phyloP scores from a whole-genome alignment of 2,888 invertebrate species.

The Tetranychus truncatus region DNA sequence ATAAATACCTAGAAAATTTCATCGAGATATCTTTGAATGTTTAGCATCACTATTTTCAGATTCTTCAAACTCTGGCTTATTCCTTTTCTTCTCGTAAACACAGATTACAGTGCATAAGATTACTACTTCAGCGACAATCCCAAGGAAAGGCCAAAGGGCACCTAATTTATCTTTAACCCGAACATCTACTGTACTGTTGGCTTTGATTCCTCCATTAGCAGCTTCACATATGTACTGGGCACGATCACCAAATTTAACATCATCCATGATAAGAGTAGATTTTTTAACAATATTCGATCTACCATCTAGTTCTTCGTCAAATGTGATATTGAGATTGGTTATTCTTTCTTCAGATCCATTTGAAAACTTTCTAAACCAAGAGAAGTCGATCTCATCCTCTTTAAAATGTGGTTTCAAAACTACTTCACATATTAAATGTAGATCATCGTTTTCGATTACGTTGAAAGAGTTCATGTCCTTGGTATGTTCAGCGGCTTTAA shows the following conservation, averaged over 20 bases:
- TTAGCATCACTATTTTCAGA: background rate
- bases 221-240: slow-evolving; percentile 49
- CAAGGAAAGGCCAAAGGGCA: slow-evolving; percentile 91
- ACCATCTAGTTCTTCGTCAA: background rate
- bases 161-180: slow-evolving; percentile 81
- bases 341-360: background rate
- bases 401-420: background rate
- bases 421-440: slow-evolving; percentile 6
- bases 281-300: background rate
- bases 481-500: slow-evolving; percentile 1
- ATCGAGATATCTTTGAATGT: no score
- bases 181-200: slow-evolving; percentile 40
- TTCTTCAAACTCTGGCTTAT: slow-evolving; percentile 60
- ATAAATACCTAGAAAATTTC: no score
- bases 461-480: slow-evolving; percentile 8
- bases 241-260: slow-evolving; percentile 48
- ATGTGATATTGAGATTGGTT: background rate
- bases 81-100: slow-evolving; percentile 85
- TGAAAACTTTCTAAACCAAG: background rate
- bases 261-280: slow-evolving; percentile 36
- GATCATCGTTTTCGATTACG: background rate
- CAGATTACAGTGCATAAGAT: slow-evolving; percentile 83
- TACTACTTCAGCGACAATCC: slow-evolving; percentile 84
- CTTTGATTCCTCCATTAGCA: slow-evolving; percentile 33
- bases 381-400: background rate